Conservation (phyloP, 2,888 invertebrate species). For the Drosophila meridionalis region DNA sequence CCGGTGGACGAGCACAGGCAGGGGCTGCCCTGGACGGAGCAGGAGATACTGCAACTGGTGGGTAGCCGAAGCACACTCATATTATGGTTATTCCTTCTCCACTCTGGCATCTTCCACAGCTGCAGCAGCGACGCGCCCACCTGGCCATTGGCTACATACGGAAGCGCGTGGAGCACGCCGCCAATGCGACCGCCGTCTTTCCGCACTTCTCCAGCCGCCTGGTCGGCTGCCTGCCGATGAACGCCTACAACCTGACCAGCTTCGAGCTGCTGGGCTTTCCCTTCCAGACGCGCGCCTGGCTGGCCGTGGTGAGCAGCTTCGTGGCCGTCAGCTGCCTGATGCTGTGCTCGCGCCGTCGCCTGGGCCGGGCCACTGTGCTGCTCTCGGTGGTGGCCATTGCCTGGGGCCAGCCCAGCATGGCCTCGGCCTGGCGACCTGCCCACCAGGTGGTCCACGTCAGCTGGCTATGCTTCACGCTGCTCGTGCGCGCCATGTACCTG, state of each 20-base stretch:
- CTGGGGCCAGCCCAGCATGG: constrained; percentile 46
- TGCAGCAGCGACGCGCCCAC: constrained; percentile 49
- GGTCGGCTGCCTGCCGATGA: constrained; percentile 55
- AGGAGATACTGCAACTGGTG: constrained; percentile 39
- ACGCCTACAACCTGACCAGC: constrained; percentile 54
- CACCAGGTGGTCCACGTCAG: constrained; percentile 49
- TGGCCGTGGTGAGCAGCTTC: constrained; percentile 47
- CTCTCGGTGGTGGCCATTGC: constrained; percentile 48
- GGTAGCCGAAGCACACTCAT: background rate
- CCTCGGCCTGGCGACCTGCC: constrained; percentile 15
- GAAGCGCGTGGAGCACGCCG: constrained; percentile 41
- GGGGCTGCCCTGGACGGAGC: constrained; percentile 34
- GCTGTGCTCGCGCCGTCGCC: constrained; percentile 19
- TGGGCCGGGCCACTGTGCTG: constrained; percentile 17
- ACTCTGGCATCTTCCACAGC: constrained; percentile 22
- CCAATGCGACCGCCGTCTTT: constrained; percentile 57
- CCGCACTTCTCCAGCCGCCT: constrained; percentile 63
- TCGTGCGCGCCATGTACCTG: constrained; percentile 61
- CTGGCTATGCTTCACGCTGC: constrained; percentile 61
- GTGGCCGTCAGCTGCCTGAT: constrained; percentile 33
- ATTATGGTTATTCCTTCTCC: background rate
- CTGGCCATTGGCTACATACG: constrained; percentile 66
- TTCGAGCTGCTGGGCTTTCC: constrained; percentile 61
- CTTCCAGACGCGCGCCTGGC: constrained; percentile 58
- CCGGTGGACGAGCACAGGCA: constrained; percentile 29